Conservation (phyloP, 2,113 vertebrate species). For the Rhea pennata region DNA sequence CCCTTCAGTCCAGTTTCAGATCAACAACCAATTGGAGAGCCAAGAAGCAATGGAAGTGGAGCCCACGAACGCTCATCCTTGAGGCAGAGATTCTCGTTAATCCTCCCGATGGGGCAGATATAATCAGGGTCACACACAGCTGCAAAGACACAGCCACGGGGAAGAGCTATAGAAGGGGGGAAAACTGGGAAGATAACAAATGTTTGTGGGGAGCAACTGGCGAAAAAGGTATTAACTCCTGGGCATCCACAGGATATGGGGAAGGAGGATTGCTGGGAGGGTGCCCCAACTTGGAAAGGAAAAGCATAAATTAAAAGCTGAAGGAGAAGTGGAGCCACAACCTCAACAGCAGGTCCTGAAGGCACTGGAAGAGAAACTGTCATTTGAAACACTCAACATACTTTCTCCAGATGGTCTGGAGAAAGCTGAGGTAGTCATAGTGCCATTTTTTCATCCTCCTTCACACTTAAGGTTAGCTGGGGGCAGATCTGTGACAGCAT, state of each 20-base stretch:
- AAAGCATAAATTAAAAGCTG: background rate
- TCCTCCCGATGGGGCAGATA: too few relatives aligned
- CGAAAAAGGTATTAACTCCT: background rate
- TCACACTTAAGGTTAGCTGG: background rate
- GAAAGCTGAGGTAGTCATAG: background rate
- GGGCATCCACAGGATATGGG: background rate
- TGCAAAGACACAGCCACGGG: background rate
- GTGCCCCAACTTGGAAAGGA: background rate
- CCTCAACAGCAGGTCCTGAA: background rate
- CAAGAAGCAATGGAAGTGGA: background rate
- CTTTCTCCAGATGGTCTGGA: background rate
- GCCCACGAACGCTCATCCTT: background rate
- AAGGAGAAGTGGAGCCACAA: background rate
- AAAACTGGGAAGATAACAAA: background rate
- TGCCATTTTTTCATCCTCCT: background rate
- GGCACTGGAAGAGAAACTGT: background rate
- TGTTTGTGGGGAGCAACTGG: background rate
- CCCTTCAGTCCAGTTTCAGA: background rate
- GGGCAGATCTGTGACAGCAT: background rate
- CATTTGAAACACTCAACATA: background rate
- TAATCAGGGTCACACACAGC: fast-evolving
- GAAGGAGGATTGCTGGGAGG: background rate
- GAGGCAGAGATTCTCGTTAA: too few relatives aligned
- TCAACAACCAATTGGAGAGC: background rate
- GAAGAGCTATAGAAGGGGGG: background rate